Evolutionary conservation across 1,140 invertebrate species (phyloP).

Genomic region (Zelostemma sp.): DNA sequence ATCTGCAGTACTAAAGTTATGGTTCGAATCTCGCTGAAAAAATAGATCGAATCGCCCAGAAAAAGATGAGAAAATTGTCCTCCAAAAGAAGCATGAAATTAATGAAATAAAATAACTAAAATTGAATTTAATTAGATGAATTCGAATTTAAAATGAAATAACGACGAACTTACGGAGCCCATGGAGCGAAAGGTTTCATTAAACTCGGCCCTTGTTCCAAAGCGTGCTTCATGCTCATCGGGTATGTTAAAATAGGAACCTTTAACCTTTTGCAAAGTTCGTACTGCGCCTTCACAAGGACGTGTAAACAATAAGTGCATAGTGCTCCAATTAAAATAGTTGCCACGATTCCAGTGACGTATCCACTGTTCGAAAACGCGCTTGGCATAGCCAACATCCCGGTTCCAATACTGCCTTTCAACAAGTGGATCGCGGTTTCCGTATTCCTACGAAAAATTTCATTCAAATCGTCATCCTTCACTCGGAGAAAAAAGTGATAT

Average conservation of each 20-base stretch:
- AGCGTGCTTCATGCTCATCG: constrained; percentile 78
- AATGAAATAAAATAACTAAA: no score
- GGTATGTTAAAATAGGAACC: constrained; percentile 81
- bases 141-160: background rate
- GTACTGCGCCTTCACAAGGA: constrained; percentile 80
- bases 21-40: no score
- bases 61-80: no score
- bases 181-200: constrained; percentile 72
- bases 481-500: no score
- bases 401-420: constrained; percentile 90
- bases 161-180: constrained; percentile 70
- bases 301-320: constrained; percentile 85
- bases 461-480: no score
- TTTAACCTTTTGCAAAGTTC: constrained; percentile 78
- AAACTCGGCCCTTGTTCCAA: constrained; percentile 77
- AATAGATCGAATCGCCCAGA: no score
- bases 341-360: constrained; percentile 76
- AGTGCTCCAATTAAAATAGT: constrained; percentile 79
- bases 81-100: no score
- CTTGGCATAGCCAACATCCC: constrained; percentile 92
- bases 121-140: no score
- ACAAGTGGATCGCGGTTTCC: constrained; percentile 84
- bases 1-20: no score
- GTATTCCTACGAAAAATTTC: constrained; percentile 81
- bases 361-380: constrained; percentile 85